Conservation (phyloP, 1,140 invertebrate species). For the Arion vulgaris region DNA sequence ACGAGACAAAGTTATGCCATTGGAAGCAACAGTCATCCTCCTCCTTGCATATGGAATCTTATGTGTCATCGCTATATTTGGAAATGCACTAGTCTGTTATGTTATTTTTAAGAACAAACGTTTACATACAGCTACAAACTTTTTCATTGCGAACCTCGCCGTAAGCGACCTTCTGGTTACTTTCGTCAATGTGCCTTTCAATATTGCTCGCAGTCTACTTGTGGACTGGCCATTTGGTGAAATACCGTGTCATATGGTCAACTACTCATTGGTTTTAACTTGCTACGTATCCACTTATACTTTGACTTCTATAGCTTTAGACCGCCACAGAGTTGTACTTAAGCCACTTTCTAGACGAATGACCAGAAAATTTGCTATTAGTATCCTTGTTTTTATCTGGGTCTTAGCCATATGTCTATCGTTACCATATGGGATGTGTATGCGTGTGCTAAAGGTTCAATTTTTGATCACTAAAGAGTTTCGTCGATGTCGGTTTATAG, state of each 20-base stretch:
- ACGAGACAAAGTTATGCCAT: conserved; percentile 20
- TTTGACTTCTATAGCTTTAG: conserved; percentile 75
- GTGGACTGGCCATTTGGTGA: conserved; percentile 74
- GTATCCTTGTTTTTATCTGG: conserved; percentile 74
- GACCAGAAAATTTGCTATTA: conserved; percentile 63
- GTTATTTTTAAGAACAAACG: conserved; percentile 90
- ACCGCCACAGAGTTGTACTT: conserved; percentile 75
- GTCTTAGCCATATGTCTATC: conserved; percentile 71
- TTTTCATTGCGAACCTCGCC: conserved; percentile 96
- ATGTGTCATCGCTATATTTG: conserved; percentile 74
- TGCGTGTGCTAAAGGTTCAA: conserved; percentile 48
- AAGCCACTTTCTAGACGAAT: conserved; percentile 74
- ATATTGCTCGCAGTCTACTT: conserved; percentile 66
- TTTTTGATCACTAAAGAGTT: conserved; percentile 32
- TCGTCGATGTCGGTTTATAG: conserved; percentile 70
- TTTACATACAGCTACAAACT: conserved; percentile 98
- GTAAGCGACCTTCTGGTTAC: conserved; percentile 95
- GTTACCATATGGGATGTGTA: conserved; percentile 75
- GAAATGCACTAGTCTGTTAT: conserved; percentile 88
- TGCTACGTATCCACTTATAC: conserved; percentile 77
- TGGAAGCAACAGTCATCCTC: conserved; percentile 48
- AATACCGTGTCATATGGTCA: conserved; percentile 74
- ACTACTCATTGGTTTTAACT: conserved; percentile 74
- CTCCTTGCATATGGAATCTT: conserved; percentile 69
- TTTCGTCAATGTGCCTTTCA: conserved; percentile 86